These are phyloP conservation scores for Probaryconus sp. DNA, from an alignment of 1,140 invertebrate genomes.

Conservation along the genomic window DNA sequence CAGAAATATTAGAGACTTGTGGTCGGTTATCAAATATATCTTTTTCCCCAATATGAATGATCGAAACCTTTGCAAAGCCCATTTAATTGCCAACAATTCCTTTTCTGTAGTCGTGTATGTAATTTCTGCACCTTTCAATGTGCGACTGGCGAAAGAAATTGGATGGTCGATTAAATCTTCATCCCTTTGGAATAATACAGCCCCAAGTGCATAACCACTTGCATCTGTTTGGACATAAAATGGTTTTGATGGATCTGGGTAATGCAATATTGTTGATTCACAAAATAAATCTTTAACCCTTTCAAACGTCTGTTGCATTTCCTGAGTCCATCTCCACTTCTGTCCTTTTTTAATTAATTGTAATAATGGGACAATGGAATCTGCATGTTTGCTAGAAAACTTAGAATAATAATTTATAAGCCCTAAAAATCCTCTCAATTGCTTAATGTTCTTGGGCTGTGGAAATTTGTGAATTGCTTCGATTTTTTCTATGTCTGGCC, in stretches of 20 bases:
- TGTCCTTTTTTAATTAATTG: not conserved
- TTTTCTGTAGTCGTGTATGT: too few species aligned
- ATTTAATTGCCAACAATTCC: too few species aligned
- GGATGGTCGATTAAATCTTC: not conserved
- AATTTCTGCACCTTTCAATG: not conserved
- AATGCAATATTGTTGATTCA: not conserved
- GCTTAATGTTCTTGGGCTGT: constrained; percentile 62
- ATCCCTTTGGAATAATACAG: constrained; percentile 6
- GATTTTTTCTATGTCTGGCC: constrained; percentile 22
- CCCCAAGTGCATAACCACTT: not conserved
- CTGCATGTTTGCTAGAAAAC: constrained; percentile 65
- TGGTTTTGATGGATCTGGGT: not conserved
- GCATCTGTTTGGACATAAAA: constrained; percentile 14
- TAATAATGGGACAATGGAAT: not conserved
- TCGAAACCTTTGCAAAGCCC: too few species aligned
- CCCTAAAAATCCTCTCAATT: constrained; percentile 73
- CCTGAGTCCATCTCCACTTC: not conserved
- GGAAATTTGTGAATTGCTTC: constrained; percentile 21
- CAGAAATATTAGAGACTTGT: too few species aligned
- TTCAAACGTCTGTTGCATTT: not conserved
- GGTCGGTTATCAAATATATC: too few species aligned
- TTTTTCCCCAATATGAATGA: too few species aligned
- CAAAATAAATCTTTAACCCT: not conserved
- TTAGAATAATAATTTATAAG: constrained; percentile 72
- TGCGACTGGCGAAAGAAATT: constrained; percentile 64